Evolutionary conservation across 53 echinoderm and acorn worm species (phyloP).

Genomic region (Glandiceps talaboti): DNA sequence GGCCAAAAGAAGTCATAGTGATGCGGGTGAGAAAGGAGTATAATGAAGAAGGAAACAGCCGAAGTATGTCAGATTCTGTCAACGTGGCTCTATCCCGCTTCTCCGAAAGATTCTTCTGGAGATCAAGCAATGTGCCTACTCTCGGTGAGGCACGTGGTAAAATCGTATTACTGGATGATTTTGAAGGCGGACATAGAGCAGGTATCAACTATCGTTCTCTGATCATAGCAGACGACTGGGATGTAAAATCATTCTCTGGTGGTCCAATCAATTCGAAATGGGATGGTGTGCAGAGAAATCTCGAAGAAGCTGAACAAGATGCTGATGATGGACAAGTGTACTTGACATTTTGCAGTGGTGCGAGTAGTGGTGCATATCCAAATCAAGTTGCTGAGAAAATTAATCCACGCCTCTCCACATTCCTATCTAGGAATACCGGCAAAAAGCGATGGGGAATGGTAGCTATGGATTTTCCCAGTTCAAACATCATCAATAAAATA

Average conservation of each 20-base stretch:
- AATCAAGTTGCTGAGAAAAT: slow-evolving; percentile 3
- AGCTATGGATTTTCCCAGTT: background rate
- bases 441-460: background rate
- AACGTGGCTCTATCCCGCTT: slow-evolving; percentile 2
- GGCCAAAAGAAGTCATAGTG: slow-evolving; percentile 11
- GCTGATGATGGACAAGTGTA: background rate
- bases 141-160: slow-evolving; percentile 12
- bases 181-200: slow-evolving; percentile 3
- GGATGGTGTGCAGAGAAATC: slow-evolving; percentile 6
- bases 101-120: slow-evolving; percentile 1
- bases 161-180: slow-evolving; percentile 13
- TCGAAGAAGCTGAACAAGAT: slow-evolving; percentile 8
- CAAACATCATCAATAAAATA: background rate
- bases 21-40: slow-evolving; percentile 22
- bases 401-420: background rate
- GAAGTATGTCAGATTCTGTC: slow-evolving; percentile 10
- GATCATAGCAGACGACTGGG: slow-evolving; percentile 16
- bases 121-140: background rate
- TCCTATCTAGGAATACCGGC: background rate
- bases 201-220: slow-evolving; percentile 12
- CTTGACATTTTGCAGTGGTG: slow-evolving; percentile 22
- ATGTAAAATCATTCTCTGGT: background rate
- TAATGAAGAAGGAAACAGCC: slow-evolving; percentile 6
- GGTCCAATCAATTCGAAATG: slow-evolving; percentile 7
- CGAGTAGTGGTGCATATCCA: slow-evolving; percentile 13